phyloP scores from a whole-genome alignment of 2,113 vertebrate species.

The Chionodraco myersi region DNA sequence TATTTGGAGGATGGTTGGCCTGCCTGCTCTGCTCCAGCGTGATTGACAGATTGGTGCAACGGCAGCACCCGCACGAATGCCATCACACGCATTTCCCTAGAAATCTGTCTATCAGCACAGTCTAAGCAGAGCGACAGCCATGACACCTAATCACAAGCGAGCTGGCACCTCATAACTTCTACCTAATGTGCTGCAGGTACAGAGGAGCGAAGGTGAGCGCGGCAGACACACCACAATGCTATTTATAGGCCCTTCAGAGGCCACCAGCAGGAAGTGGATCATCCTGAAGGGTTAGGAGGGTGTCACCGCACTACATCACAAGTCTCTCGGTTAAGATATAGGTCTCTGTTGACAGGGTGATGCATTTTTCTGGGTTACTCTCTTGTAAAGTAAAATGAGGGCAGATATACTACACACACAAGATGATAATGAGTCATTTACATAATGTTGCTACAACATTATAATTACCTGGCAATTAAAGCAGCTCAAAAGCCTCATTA shows the following conservation, averaged over 20 bases:
- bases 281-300: constrained; percentile 71
- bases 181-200: constrained; percentile 71
- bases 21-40: constrained; percentile 68
- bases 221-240: constrained; percentile 54
- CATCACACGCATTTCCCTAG: constrained; percentile 79
- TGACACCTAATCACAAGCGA: constrained; percentile 90
- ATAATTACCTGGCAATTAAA: constrained; percentile 82
- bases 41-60: constrained; percentile 85
- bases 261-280: constrained; percentile 77
- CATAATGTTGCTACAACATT: constrained; percentile 79
- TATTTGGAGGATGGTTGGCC: constrained; percentile 68
- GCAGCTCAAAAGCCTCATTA: constrained; percentile 78
- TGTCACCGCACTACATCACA: constrained; percentile 72
- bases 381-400: constrained; percentile 69
- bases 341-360: constrained; percentile 55
- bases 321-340: constrained; percentile 60
- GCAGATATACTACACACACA: constrained; percentile 64
- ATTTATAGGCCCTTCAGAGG: constrained; percentile 77
- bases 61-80: constrained; percentile 83
- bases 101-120: constrained; percentile 89
- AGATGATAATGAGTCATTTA: constrained; percentile 78
- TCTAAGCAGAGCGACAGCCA: constrained; percentile 88
- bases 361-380: constrained; percentile 61
- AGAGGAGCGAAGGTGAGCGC: constrained; percentile 48
- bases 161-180: constrained; percentile 89